Evolutionary conservation across 1,140 invertebrate species (phyloP).

Genomic region (Matsumurasca onukii): DNA sequence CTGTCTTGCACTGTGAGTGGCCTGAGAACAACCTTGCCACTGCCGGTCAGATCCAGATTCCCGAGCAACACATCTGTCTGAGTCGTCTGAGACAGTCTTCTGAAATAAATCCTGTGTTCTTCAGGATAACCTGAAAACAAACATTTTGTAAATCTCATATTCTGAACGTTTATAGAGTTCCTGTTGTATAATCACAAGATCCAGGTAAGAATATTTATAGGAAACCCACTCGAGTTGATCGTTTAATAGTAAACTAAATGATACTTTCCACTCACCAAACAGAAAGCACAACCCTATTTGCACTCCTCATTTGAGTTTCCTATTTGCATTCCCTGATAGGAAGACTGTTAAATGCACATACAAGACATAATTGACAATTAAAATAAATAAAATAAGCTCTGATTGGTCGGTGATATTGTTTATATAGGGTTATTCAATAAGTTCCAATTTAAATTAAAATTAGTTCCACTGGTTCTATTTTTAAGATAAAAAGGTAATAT

Average conservation of each 20-base stretch:
- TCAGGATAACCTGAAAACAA: slow-evolving; percentile 45
- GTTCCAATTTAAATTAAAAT: background rate
- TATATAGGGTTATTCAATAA: background rate
- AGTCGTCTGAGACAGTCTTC: slow-evolving; percentile 54
- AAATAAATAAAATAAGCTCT: background rate
- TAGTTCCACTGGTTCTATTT: too few species aligned
- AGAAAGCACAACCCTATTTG: too few species aligned
- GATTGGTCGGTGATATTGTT: background rate
- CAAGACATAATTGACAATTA: too few species aligned
- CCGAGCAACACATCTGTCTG: slow-evolving; percentile 55
- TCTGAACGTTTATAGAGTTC: too few species aligned
- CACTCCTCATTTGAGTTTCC: too few species aligned
- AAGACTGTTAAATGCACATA: background rate
- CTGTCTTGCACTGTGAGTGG: slow-evolving; percentile 54
- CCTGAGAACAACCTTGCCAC: slow-evolving; percentile 48
- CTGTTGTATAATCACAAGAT: too few species aligned
- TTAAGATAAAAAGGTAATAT: background rate
- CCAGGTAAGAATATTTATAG: too few species aligned
- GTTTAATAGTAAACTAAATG: too few species aligned
- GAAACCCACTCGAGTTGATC: too few species aligned
- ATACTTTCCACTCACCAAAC: too few species aligned
- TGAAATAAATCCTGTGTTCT: slow-evolving; percentile 50
- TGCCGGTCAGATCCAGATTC: slow-evolving; percentile 49
- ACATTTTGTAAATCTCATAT: too few species aligned
- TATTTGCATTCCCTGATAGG: too few species aligned